Evolutionary conservation across 2,113 vertebrate genomes (phyloP).

Genomic region (Eclectus roratus): DNA sequence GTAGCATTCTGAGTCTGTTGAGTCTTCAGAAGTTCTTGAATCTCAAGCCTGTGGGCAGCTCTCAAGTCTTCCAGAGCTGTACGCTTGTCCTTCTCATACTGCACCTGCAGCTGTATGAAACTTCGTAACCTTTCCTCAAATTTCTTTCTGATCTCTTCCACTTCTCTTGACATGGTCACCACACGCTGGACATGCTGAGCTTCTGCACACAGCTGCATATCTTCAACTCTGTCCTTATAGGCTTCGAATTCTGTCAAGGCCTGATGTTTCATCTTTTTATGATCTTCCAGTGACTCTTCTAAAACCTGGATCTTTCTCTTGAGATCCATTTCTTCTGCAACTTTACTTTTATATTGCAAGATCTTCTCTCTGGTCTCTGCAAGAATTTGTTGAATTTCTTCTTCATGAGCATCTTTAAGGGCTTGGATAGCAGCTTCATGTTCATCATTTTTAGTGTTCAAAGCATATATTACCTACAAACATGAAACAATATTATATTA

Average conservation of each 20-base stretch:
- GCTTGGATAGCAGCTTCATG: conserved; percentile 95
- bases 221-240: conserved; percentile 93
- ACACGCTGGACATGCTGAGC: conserved; percentile 96
- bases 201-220: conserved; percentile 96
- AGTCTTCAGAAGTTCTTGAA: conserved; percentile 90
- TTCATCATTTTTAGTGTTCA: conserved; percentile 99
- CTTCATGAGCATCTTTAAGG: conserved; percentile 98
- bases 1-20: conserved; percentile 90
- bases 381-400: conserved; percentile 98
- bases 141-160: conserved; percentile 94
- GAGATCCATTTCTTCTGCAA: conserved; percentile 94
- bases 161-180: conserved; percentile 95
- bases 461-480: conserved; percentile 94
- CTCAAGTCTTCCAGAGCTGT: conserved; percentile 87
- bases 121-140: conserved; percentile 92
- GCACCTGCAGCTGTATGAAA: conserved; percentile 87
- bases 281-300: conserved; percentile 94
- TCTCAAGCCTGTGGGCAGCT: conserved; percentile 85
- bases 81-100: conserved; percentile 93
- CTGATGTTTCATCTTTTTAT: conserved; percentile 94
- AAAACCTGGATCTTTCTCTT: conserved; percentile 92
- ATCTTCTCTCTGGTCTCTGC: conserved; percentile 97
- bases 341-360: conserved; percentile 91
- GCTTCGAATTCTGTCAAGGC: conserved; percentile 94
- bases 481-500: neutral